Conservation (phyloP, 1,140 invertebrate species). For the Eubasilissa regina region DNA sequence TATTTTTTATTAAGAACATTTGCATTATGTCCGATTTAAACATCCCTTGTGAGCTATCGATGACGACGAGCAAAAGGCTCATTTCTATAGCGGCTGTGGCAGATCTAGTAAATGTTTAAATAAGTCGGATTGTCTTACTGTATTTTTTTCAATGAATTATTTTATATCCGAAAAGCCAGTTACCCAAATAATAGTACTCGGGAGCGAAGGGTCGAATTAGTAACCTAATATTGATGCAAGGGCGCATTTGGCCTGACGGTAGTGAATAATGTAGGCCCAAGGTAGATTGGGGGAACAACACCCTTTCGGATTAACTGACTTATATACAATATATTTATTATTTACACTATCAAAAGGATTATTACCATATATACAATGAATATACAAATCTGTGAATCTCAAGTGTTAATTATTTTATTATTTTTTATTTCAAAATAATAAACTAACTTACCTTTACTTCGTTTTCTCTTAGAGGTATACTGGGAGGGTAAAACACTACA, state of each 20-base stretch:
- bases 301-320: too few relatives aligned
- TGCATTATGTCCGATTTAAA: constrained; percentile 9
- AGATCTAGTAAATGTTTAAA: background rate
- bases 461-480: too few relatives aligned
- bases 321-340: too few relatives aligned
- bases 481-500: too few relatives aligned
- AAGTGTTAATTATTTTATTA: too few relatives aligned
- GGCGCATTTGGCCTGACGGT: too few relatives aligned
- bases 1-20: constrained; percentile 38
- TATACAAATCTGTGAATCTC: too few relatives aligned
- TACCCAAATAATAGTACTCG: background rate
- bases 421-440: too few relatives aligned
- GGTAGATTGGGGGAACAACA: too few relatives aligned
- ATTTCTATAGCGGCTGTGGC: background rate
- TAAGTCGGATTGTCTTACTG: background rate
- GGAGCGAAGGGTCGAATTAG: constrained; percentile 1
- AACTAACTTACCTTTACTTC: too few relatives aligned
- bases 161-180: constrained; percentile 3
- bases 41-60: background rate
- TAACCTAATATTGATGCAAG: background rate
- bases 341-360: too few relatives aligned
- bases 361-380: too few relatives aligned
- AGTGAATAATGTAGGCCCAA: background rate
- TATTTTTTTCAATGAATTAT: background rate
- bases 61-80: background rate